Evolutionary conservation across 2,888 invertebrate species (phyloP).

Genomic region (Clunio marinus): DNA sequence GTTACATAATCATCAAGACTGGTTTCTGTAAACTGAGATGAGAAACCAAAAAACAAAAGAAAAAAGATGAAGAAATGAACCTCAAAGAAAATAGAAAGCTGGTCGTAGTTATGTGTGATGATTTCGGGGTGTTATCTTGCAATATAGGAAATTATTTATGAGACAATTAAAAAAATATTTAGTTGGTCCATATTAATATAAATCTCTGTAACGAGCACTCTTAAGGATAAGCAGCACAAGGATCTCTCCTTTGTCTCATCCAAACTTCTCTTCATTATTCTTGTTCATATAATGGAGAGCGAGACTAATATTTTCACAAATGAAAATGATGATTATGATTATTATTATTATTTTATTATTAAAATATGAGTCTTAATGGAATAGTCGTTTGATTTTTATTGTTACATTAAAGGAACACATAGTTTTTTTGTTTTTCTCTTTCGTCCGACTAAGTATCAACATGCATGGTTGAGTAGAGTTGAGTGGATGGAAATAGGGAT

Average conservation of each 20-base stretch:
- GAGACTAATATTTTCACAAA: constrained; percentile 23
- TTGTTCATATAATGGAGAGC: background rate
- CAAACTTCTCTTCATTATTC: constrained; percentile 20
- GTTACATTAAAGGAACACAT: constrained; percentile 19
- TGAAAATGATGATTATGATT: constrained; percentile 25
- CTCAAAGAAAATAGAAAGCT: too few species aligned
- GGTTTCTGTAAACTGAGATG: too few species aligned
- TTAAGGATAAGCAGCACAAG: background rate
- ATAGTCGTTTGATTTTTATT: constrained; percentile 35
- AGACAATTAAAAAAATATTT: constrained; percentile 37
- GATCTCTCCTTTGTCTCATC: constrained; percentile 4
- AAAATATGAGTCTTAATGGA: constrained; percentile 39
- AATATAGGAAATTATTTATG: constrained; percentile 8
- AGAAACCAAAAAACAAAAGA: background rate
- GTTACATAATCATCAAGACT: too few species aligned
- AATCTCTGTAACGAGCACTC: constrained; percentile 20
- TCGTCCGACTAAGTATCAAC: too few species aligned
- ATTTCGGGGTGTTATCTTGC: constrained; percentile 9
- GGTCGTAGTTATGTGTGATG: constrained; percentile 12
- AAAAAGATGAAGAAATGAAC: background rate
- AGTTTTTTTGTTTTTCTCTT: background rate
- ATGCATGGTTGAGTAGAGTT: too few species aligned
- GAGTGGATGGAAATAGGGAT: constrained; percentile 8
- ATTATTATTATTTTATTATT: constrained; percentile 36
- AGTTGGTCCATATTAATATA: constrained; percentile 22